These are phyloP conservation scores for Limosa lapponica DNA, from an alignment of 2,797 vertebrate genomes.

Conservation along the genomic window DNA sequence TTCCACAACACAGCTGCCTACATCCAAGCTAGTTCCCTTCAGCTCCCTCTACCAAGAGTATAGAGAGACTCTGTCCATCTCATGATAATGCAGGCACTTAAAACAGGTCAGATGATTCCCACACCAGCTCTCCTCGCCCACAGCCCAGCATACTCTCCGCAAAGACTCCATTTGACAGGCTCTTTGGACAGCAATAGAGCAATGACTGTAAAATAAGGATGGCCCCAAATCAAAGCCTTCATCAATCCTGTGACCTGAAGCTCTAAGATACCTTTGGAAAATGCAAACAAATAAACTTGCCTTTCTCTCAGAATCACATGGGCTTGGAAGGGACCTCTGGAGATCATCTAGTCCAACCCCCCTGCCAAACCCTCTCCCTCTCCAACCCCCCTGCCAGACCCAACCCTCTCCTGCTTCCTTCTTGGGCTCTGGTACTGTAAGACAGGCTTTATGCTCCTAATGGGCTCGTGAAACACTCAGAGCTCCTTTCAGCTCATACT, in stretches of 20 bases:
- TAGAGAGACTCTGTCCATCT: not conserved
- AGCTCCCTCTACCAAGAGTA: not conserved
- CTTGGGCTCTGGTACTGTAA: not conserved
- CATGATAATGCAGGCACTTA: not conserved
- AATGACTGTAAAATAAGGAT: not conserved
- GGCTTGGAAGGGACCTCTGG: too few species aligned
- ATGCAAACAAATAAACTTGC: not conserved
- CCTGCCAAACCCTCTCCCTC: too few species aligned
- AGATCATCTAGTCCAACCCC: too few species aligned
- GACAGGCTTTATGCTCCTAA: not conserved
- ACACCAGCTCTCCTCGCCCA: not conserved
- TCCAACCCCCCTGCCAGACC: too few species aligned
- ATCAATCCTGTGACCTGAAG: not conserved
- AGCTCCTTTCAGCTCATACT: constrained; percentile 22
- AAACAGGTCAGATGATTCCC: not conserved
- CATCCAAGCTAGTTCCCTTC: not conserved
- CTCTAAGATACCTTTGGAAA: not conserved
- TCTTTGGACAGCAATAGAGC: not conserved
- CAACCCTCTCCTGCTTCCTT: not conserved
- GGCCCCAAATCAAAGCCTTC: not conserved
- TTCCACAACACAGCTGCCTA: not conserved
- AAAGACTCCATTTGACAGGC: not conserved
- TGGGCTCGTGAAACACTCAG: not conserved
- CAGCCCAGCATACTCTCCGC: not conserved
- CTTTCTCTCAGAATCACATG: not conserved